Conservation (phyloP, 2,797 vertebrate genomes). For the Botia kubotai region DNA sequence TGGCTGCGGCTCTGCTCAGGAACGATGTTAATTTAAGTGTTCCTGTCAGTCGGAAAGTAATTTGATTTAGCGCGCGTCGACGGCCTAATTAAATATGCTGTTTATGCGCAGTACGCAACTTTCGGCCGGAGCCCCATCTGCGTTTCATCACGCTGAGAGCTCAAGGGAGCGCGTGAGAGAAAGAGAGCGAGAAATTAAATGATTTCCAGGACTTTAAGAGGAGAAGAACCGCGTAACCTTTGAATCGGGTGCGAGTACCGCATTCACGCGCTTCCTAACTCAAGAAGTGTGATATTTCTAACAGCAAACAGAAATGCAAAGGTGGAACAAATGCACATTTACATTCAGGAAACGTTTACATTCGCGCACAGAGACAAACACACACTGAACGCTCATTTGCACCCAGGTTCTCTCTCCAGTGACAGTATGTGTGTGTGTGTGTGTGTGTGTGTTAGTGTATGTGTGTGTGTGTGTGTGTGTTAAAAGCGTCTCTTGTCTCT, state of each 20-base stretch:
- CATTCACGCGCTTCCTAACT: conserved; percentile 16
- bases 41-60: conserved; percentile 86
- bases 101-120: conserved; percentile 81
- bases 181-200: conserved; percentile 13
- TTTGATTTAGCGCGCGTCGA: conserved; percentile 83
- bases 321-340: not conserved
- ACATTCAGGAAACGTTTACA: not conserved
- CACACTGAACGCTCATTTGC: not conserved
- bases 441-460: conserved; percentile 1
- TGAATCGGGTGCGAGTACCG: conserved; percentile 37
- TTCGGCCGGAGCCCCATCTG: conserved; percentile 79
- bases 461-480: too few relatives aligned
- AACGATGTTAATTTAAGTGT: conserved; percentile 85
- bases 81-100: conserved; percentile 86
- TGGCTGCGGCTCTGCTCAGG: conserved; percentile 81
- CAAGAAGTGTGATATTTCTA: not conserved
- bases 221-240: conserved; percentile 49
- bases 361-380: not conserved
- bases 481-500: conserved; percentile 21
- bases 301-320: conserved; percentile 3
- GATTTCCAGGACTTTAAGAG: conserved; percentile 38
- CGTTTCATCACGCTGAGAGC: conserved; percentile 74
- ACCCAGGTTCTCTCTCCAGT: conserved; percentile 15
- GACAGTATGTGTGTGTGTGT: conserved; percentile 12
- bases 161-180: conserved; percentile 34